phyloP scores from a whole-genome alignment of 2,888 invertebrate genomes.

The Rapana venosa region DNA sequence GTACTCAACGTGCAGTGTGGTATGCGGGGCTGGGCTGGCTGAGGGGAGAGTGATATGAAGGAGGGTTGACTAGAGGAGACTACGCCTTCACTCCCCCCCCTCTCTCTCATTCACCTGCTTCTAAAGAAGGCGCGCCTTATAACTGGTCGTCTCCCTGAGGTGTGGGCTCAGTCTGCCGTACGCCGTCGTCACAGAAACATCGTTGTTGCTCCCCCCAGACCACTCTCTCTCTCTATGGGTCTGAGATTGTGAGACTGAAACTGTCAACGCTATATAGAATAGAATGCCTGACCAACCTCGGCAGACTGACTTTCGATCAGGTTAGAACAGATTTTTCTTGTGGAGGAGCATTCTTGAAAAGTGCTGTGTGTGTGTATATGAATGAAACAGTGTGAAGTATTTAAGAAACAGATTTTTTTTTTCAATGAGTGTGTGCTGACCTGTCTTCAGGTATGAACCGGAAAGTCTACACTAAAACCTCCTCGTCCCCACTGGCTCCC shows the following conservation, averaged over 20 bases:
- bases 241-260: no score
- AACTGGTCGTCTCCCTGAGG: not conserved
- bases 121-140: not conserved
- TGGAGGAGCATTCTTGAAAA: no score
- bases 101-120: not conserved
- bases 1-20: not conserved
- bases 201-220: not conserved
- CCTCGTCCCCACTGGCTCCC: not conserved
- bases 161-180: not conserved
- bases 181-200: not conserved
- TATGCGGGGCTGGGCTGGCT: not conserved
- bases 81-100: not conserved
- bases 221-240: not conserved
- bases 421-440: not conserved
- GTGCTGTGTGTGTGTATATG: not conserved
- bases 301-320: not conserved
- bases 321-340: no score
- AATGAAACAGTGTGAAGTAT: not conserved
- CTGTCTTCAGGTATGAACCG: not conserved
- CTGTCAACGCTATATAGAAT: no score
- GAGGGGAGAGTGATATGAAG: no score
- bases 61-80: no score
- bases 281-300: not conserved
- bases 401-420: not conserved
- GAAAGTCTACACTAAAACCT: not conserved